A percentile compares a stretch with the other conserved stretches of the same genome.
These are phyloP conservation scores for Microplitis mediator DNA, from an alignment of 1,140 invertebrate species.

Conservation along the genomic window DNA sequence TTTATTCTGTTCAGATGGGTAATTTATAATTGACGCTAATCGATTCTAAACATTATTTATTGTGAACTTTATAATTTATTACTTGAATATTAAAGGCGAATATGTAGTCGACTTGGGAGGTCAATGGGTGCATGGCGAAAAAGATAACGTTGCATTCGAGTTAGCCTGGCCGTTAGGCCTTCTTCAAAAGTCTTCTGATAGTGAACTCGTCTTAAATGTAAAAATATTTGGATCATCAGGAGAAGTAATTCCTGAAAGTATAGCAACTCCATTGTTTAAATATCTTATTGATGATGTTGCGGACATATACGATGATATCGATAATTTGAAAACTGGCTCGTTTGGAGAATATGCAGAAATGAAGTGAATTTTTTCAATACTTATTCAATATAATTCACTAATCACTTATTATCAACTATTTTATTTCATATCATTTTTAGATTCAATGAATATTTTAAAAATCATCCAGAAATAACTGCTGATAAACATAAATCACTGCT, in stretches of 20 bases:
- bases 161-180: slow-evolving; percentile 35
- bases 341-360: slow-evolving; percentile 60
- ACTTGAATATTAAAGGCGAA: slow-evolving; percentile 16
- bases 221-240: background rate
- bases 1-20: slow-evolving; percentile 68
- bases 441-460: slow-evolving; percentile 43
- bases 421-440: slow-evolving; percentile 37
- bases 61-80: background rate
- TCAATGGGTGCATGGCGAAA: slow-evolving; percentile 61
- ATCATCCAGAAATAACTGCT: slow-evolving; percentile 38
- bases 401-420: background rate
- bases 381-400: background rate
- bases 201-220: background rate
- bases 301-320: slow-evolving; percentile 21
- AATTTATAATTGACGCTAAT: background rate
- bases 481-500: slow-evolving; percentile 58
- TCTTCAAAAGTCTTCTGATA: background rate
- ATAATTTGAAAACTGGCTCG: slow-evolving; percentile 46
- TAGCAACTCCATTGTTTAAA: background rate
- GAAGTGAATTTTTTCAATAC: slow-evolving; percentile 39
- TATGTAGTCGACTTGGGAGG: slow-evolving; percentile 56
- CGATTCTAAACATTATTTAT: background rate
- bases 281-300: background rate
- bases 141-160: slow-evolving; percentile 44
- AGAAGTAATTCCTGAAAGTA: background rate